Base-by-base conservation (phyloP, 1,140 invertebrate species). In the Atta cephalotes region DNA sequence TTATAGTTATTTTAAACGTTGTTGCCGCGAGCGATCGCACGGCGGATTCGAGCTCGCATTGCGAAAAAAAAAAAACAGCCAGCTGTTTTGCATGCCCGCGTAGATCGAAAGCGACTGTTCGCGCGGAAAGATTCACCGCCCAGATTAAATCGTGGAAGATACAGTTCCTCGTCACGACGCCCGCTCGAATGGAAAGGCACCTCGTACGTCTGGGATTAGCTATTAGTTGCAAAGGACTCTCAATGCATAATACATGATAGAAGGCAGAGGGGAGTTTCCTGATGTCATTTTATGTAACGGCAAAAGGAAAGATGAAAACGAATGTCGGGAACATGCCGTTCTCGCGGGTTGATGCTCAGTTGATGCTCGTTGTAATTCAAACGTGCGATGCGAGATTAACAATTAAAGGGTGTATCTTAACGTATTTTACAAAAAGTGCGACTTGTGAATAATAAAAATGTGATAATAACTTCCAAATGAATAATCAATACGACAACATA, bases 81-180 rank as follows among this genome's bases (percentile, higher is more conserved):
- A 70, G 51, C 65, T 84, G 71, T 85, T 91, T 91, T 87, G 89
- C 86, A 85, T 81, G 78, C 79, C 80, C 82, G 87, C 85, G 58
- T 89, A 80, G 86, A 90, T 88, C 89, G 89, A 91, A 88, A 88
- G 89, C 86, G 78, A 78, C 78, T 90, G 89, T 71, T 90, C 71
- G 89, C 89, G 77, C 77, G 89, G 86, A 91, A 91, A 90, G 89
- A 91, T 91, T 71, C 81, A 74, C 18, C 81, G 51, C 45, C 12
- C 39, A 81, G 89, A 91, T 91, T 88, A 90, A 86, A 88, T 90
- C 89, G 72, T 74, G 81, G 77, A 88, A 90, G 89, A 91, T 90
- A 90, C 77, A 76, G 81, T 90, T 90, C 87, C 86, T 90, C 88
- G 89, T 90, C 88, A 90, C 86, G 88, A 90, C 58, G 71, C 28